phyloP scores from a whole-genome alignment of 1,140 invertebrate genomes.

The Lepidotrigona ventralis region DNA sequence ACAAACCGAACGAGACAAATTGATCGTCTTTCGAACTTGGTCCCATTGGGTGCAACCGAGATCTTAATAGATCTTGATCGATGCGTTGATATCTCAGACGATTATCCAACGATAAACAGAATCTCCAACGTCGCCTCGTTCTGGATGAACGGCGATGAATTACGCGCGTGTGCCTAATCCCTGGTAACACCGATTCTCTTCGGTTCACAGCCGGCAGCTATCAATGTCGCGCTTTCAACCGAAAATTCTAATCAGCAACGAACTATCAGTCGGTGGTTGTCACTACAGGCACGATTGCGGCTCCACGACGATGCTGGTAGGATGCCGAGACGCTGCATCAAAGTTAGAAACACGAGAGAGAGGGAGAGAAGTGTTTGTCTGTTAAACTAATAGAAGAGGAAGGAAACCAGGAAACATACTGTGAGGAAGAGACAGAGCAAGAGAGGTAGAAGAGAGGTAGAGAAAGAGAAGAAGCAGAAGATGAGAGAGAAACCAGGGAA shows the following conservation, averaged over 20 bases:
- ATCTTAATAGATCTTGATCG: neutral
- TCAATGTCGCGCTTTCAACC: slow-evolving; percentile 34
- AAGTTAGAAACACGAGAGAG: slow-evolving; percentile 7
- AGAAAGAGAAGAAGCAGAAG: neutral
- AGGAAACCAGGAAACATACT: neutral
- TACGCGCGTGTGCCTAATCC: neutral
- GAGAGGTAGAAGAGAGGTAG: neutral
- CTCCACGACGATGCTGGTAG: slow-evolving; percentile 20
- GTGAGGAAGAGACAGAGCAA: neutral
- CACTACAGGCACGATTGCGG: neutral
- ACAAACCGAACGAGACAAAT: neutral
- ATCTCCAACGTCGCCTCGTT: neutral
- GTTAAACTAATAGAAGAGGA: slow-evolving; percentile 23
- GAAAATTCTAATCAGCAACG: slow-evolving; percentile 55
- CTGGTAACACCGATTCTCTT: neutral
- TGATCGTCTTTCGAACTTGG: neutral
- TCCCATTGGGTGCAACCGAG: neutral
- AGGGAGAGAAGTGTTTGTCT: slow-evolving; percentile 12
- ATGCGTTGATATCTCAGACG: neutral
- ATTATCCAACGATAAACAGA: slow-evolving; percentile 3
- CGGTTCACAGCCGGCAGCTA: slow-evolving; percentile 2
- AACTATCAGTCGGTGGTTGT: slow-evolving; percentile 44
- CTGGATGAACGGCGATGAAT: neutral
- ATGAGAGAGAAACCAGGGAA: neutral
- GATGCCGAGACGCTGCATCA: neutral